These are phyloP conservation scores for Rotaria sp. DNA, from an alignment of 2,888 invertebrate genomes.

Conservation along the genomic window DNA sequence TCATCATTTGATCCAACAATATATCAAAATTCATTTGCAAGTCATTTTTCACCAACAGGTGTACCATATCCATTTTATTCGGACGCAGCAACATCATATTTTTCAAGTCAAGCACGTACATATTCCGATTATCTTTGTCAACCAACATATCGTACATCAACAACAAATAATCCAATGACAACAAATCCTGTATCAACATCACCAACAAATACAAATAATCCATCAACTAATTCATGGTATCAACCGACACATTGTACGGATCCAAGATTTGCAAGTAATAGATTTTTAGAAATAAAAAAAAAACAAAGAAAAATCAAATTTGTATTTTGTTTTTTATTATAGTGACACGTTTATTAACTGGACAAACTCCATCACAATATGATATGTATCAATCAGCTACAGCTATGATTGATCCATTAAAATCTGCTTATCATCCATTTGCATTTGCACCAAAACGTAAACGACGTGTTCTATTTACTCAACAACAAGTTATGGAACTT, in stretches of 20 bases:
- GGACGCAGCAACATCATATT: conserved; percentile 11
- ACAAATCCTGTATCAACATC: not conserved
- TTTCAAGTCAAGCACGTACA: not conserved
- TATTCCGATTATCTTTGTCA: not conserved
- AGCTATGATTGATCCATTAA: not conserved
- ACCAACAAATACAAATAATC: not conserved
- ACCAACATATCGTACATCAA: not conserved
- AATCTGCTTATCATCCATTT: conserved; percentile 27
- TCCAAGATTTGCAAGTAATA: conserved; percentile 30
- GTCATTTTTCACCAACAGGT: not conserved
- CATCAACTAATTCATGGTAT: conserved; percentile 28
- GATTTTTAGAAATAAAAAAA: not conserved
- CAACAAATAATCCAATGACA: not conserved
- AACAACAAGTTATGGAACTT: conserved; percentile 93
- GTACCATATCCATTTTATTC: conserved; percentile 5
- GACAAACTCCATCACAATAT: conserved; percentile 13
- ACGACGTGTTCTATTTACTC: conserved; percentile 87
- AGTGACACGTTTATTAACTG: conserved; percentile 19
- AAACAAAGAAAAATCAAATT: not conserved
- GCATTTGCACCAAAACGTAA: conserved; percentile 61
- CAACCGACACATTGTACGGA: not conserved
- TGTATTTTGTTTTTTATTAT: not conserved
- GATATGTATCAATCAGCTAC: not conserved
- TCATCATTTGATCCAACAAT: conserved; percentile 27
- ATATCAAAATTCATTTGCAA: not conserved